A percentile compares a stretch with the other conserved stretches of the same genome.
Conservation (phyloP, 2,888 invertebrate genomes). For the Mythimna albipuncta region DNA sequence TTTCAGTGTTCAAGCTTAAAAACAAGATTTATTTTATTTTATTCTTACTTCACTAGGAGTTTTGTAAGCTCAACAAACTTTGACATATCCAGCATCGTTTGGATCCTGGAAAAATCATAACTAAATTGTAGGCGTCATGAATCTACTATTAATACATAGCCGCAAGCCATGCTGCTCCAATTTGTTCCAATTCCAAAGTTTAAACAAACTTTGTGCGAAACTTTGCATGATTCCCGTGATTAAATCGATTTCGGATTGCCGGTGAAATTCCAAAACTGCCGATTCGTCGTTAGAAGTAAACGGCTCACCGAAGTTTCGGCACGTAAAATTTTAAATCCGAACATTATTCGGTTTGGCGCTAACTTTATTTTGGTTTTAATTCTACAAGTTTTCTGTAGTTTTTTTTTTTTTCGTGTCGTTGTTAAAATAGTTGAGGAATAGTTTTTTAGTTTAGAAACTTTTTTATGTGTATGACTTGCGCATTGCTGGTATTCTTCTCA, state of each 20-base stretch:
- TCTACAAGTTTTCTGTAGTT: conserved; percentile 45
- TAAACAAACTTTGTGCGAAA: conserved; percentile 86
- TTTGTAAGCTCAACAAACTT: conserved; percentile 6
- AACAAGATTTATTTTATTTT: neutral
- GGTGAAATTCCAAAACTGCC: conserved; percentile 86
- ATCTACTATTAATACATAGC: conserved; percentile 87
- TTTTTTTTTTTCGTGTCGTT: conserved; percentile 35
- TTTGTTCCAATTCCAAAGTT: conserved; percentile 88
- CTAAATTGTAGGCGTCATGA: conserved; percentile 80
- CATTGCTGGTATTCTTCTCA: conserved; percentile 24
- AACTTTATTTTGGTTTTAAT: conserved; percentile 71
- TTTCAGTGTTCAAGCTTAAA: no score
- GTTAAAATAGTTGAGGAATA: conserved; percentile 26
- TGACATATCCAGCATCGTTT: conserved; percentile 53
- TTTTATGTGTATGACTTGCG: conserved; percentile 25
- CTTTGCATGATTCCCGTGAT: conserved; percentile 89
- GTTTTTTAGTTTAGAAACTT: conserved; percentile 20
- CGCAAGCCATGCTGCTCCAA: conserved; percentile 86
- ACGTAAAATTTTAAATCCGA: conserved; percentile 83
- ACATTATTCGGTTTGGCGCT: conserved; percentile 75
- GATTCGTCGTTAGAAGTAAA: conserved; percentile 85
- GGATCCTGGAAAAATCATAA: conserved; percentile 72
- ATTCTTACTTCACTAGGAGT: neutral
- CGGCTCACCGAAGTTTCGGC: conserved; percentile 79
- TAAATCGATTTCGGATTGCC: conserved; percentile 89